A percentile compares a stretch with the other conserved stretches of the same genome.
Evolutionary conservation across 2,888 invertebrate genomes (phyloP).

Genomic region (Drosophila meridiana): DNA sequence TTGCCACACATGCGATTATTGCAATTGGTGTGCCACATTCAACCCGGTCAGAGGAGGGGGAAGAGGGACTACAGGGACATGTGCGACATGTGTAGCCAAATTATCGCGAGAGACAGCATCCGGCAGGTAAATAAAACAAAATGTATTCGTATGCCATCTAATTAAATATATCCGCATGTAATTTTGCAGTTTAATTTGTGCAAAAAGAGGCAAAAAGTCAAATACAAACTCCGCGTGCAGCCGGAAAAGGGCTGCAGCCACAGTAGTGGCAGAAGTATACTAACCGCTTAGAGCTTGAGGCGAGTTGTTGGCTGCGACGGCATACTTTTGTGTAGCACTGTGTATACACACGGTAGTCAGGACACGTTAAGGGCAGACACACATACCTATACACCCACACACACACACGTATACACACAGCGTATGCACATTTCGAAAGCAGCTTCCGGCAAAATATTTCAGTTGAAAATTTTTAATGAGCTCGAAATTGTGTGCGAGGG

Average conservation of each 20-base stretch:
- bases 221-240: constrained; percentile 45
- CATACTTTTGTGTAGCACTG: constrained; percentile 50
- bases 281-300: background rate
- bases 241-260: constrained; percentile 15
- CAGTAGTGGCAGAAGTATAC: constrained; percentile 26
- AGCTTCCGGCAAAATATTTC: constrained; percentile 79
- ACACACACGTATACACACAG: constrained; percentile 18
- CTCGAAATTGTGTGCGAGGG: constrained; percentile 61
- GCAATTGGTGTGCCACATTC: constrained; percentile 33
- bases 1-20: constrained; percentile 19
- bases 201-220: constrained; percentile 64
- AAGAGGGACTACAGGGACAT: background rate
- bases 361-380: constrained; percentile 32
- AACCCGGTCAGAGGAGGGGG: background rate
- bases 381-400: constrained; percentile 20
- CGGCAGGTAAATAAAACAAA: constrained; percentile 57
- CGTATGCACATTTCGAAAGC: constrained; percentile 42
- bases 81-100: constrained; percentile 50
- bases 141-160: constrained; percentile 64
- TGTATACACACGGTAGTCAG: constrained; percentile 34
- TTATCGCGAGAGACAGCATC: constrained; percentile 35
- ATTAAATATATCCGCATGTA: constrained; percentile 75
- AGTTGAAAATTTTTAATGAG: constrained; percentile 81
- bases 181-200: constrained; percentile 68
- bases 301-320: constrained; percentile 13